A percentile compares a stretch with the other conserved stretches of the same genome.
phyloP scores from a whole-genome alignment of 2,113 vertebrate species.

The Hippocampus guttulatus region DNA sequence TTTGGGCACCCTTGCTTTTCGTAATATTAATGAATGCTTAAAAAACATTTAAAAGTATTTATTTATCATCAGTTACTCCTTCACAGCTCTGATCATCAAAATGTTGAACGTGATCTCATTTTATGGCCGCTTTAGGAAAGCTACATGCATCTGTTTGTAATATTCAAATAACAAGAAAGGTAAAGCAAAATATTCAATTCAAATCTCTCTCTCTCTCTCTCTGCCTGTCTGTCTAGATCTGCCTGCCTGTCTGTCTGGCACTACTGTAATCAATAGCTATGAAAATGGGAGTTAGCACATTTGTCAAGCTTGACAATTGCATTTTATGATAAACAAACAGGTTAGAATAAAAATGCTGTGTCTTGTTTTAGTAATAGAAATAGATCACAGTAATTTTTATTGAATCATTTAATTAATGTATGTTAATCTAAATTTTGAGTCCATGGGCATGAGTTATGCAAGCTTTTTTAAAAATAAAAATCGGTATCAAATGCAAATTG shows the following conservation, averaged over 20 bases:
- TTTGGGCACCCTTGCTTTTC: too few relatives aligned
- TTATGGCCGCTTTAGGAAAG: conserved; percentile 4
- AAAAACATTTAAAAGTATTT: background rate
- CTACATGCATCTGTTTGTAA: background rate
- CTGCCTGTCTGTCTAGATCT: too few relatives aligned
- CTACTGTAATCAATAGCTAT: too few relatives aligned
- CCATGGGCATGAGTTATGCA: too few relatives aligned
- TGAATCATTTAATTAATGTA: background rate
- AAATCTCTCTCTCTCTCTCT: too few relatives aligned
- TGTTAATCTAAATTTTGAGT: background rate
- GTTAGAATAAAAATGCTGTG: too few relatives aligned
- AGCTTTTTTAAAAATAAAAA: too few relatives aligned
- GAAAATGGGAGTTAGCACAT: background rate
- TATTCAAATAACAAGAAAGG: background rate
- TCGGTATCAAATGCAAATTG: too few relatives aligned
- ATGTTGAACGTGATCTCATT: conserved; percentile 18
- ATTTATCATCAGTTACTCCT: conserved; percentile 40
- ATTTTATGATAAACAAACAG: background rate
- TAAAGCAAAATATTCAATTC: too few relatives aligned
- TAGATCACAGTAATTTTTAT: background rate
- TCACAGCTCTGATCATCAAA: conserved; percentile 25
- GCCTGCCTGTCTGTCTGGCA: too few relatives aligned
- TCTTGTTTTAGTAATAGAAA: too few relatives aligned
- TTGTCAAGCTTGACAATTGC: background rate
- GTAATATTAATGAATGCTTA: conserved; percentile 39